Evolutionary conservation across 2,113 vertebrate genomes (phyloP).

Genomic region (Phoxinus phoxinus): DNA sequence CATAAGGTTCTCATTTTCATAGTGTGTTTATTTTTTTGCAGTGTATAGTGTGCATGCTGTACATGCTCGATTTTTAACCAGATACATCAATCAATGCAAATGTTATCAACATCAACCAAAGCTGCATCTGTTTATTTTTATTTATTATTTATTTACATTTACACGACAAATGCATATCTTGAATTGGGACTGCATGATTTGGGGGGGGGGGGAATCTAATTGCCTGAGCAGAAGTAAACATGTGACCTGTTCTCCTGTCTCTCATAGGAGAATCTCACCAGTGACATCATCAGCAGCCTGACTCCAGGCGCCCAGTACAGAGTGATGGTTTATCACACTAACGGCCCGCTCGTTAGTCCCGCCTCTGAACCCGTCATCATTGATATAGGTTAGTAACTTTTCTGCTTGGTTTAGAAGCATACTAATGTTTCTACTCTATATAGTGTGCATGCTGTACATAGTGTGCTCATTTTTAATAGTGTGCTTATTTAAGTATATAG

Average conservation of each 20-base stretch:
- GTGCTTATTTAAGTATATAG: too few species aligned
- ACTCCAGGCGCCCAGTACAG: conserved; percentile 94
- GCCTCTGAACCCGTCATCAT: conserved; percentile 92
- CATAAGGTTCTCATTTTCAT: too few species aligned
- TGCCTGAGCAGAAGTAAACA: neutral
- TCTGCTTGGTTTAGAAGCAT: too few species aligned
- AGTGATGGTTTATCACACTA: conserved; percentile 87
- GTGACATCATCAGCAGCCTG: conserved; percentile 85
- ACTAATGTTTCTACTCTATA: too few species aligned
- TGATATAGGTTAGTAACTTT: conserved; percentile 83
- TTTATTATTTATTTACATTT: too few species aligned
- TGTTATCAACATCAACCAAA: too few species aligned
- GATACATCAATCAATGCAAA: too few species aligned
- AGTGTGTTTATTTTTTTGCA: too few species aligned
- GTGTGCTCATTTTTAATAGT: neutral
- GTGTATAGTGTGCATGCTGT: too few species aligned
- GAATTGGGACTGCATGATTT: neutral
- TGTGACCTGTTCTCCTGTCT: neutral
- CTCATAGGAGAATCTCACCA: conserved; percentile 89
- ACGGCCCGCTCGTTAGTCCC: conserved; percentile 88
- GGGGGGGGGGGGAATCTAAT: too few species aligned
- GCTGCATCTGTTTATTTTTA: too few species aligned
- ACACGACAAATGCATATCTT: neutral
- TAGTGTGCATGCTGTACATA: neutral
- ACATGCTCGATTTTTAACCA: too few species aligned